Conservation (phyloP, 2,113 vertebrate genomes). For the Edolisoma coerulescens region DNA sequence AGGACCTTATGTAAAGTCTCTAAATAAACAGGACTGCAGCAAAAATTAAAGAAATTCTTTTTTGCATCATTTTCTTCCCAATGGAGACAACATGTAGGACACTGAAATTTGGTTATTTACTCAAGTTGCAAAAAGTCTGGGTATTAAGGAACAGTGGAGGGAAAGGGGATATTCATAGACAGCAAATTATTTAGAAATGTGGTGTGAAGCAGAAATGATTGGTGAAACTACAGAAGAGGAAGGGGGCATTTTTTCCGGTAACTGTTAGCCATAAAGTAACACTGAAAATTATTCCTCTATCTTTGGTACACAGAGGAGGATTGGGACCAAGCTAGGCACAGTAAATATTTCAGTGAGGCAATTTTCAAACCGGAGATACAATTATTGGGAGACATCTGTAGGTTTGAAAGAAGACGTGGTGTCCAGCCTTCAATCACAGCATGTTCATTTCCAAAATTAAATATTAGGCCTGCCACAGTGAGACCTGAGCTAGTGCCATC, state of each 20-base stretch:
- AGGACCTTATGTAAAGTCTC: not conserved
- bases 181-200: not conserved
- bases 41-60: not conserved
- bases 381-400: not conserved
- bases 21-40: not conserved
- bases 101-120: not conserved
- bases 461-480: not conserved
- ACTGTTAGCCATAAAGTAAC: not conserved
- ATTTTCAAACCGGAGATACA: not conserved
- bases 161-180: not conserved
- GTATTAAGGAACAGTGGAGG: not conserved
- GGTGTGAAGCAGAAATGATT: slow-evolving; percentile 30
- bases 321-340: not conserved
- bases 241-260: not conserved
- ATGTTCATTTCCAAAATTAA: not conserved
- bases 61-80: not conserved
- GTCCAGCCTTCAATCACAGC: not conserved
- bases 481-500: fast-evolving
- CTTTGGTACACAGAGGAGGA: not conserved
- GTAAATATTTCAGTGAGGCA: not conserved
- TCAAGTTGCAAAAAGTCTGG: not conserved
- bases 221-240: not conserved
- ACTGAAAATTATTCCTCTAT: not conserved
- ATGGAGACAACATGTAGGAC: not conserved
- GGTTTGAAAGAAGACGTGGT: not conserved